phyloP scores from a whole-genome alignment of 2,113 vertebrate genomes.

The Probosciger aterrimus region DNA sequence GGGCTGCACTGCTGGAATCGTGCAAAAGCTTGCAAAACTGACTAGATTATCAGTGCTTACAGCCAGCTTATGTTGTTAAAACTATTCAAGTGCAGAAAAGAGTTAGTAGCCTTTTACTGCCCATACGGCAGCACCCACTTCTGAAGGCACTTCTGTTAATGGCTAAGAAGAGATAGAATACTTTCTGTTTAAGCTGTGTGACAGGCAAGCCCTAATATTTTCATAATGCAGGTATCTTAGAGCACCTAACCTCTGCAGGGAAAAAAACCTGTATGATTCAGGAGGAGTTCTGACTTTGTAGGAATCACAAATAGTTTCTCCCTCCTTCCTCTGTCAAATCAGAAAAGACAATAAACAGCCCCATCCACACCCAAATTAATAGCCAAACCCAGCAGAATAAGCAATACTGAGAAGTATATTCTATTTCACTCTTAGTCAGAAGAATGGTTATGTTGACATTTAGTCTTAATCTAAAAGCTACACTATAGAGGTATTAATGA shows the following conservation, averaged over 20 bases:
- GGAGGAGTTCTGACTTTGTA: neutral
- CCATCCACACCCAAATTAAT: neutral
- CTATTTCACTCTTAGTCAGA: neutral
- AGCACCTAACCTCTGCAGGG: neutral
- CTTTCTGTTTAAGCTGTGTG: neutral
- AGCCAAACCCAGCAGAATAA: neutral
- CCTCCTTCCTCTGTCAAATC: neutral
- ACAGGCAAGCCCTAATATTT: neutral
- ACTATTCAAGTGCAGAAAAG: neutral
- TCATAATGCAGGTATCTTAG: neutral
- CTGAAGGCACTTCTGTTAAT: slow-evolving; percentile 42
- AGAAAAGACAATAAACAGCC: neutral
- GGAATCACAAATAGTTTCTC: neutral
- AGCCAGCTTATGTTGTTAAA: neutral
- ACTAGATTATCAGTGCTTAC: neutral
- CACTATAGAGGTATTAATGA: neutral
- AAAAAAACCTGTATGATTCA: neutral
- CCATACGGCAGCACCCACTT: neutral
- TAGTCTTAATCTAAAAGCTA: neutral
- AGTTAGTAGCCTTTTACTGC: neutral
- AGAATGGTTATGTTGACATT: neutral
- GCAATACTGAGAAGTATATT: neutral
- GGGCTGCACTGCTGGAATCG: neutral
- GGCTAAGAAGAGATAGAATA: neutral
- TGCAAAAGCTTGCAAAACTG: neutral